phyloP scores from a whole-genome alignment of 2,113 vertebrate species.

The Carassius gibelio region DNA sequence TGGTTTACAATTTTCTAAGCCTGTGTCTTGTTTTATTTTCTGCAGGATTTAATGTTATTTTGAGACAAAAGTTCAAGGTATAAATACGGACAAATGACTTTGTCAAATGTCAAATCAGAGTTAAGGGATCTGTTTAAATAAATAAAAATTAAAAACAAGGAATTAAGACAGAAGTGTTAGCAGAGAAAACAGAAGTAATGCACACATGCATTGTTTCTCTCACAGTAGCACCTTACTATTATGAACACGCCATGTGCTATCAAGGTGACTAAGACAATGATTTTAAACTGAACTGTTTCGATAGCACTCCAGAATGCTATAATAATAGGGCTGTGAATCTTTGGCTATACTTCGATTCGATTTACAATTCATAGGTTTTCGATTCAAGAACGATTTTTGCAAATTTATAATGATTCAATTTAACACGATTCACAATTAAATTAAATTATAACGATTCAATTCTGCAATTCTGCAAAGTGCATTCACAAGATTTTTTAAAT shows the following conservation, averaged over 20 bases:
- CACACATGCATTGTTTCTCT: neutral
- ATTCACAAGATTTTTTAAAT: too few relatives aligned
- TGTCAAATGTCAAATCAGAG: constrained; percentile 7
- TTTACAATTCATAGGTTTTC: too few relatives aligned
- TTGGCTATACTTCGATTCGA: too few relatives aligned
- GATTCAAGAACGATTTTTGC: too few relatives aligned
- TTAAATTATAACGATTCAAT: too few relatives aligned
- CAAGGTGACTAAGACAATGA: neutral
- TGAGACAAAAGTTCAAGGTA: neutral
- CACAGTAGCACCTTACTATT: neutral
- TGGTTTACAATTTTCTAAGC: constrained; percentile 26
- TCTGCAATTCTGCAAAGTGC: too few relatives aligned
- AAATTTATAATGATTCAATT: too few relatives aligned
- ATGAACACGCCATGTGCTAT: neutral
- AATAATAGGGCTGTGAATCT: too few relatives aligned
- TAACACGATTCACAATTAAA: too few relatives aligned
- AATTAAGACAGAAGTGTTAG: neutral
- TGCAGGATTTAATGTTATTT: neutral
- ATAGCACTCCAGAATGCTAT: neutral
- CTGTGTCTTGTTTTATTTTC: neutral
- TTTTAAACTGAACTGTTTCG: neutral
- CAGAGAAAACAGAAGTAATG: neutral
- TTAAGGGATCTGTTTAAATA: neutral
- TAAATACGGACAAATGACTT: neutral
- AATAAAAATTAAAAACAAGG: neutral